Evolutionary conservation across 2,113 vertebrate genomes (phyloP).

Genomic region (Oenanthe melanoleuca): DNA sequence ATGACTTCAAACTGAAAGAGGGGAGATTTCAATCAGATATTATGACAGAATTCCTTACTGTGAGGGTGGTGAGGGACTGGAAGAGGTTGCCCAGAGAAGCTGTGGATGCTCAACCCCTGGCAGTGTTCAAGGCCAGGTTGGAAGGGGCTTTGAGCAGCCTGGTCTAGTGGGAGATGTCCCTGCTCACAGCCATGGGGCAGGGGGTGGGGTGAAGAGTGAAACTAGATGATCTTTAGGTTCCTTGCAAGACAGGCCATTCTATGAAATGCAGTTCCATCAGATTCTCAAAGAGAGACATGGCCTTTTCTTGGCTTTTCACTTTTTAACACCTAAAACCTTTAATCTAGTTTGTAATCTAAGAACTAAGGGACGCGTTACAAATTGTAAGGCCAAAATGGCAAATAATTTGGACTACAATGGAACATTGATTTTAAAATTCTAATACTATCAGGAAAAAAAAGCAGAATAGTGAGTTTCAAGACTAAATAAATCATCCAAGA

Average conservation of each 20-base stretch:
- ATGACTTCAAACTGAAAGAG: background rate
- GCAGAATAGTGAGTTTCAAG: background rate
- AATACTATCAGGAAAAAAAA: background rate
- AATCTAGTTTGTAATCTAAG: background rate
- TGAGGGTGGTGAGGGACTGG: background rate
- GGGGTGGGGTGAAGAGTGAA: background rate
- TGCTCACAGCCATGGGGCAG: fast-evolving
- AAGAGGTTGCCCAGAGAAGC: background rate
- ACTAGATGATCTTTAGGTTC: background rate
- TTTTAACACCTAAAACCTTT: background rate
- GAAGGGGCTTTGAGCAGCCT: background rate
- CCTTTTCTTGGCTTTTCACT: background rate
- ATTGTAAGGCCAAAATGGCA: background rate
- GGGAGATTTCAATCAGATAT: background rate
- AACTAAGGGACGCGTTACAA: background rate
- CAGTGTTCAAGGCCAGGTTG: background rate
- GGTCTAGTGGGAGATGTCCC: background rate
- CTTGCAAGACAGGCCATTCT: background rate
- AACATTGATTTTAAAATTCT: background rate
- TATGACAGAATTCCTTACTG: background rate
- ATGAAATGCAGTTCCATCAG: background rate
- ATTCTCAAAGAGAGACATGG: background rate
- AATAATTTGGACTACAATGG: background rate
- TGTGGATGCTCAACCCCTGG: fast-evolving
- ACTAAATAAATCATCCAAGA: background rate